phyloP scores from a whole-genome alignment of 2,888 invertebrate species.

The Tachystola acroxantha region DNA sequence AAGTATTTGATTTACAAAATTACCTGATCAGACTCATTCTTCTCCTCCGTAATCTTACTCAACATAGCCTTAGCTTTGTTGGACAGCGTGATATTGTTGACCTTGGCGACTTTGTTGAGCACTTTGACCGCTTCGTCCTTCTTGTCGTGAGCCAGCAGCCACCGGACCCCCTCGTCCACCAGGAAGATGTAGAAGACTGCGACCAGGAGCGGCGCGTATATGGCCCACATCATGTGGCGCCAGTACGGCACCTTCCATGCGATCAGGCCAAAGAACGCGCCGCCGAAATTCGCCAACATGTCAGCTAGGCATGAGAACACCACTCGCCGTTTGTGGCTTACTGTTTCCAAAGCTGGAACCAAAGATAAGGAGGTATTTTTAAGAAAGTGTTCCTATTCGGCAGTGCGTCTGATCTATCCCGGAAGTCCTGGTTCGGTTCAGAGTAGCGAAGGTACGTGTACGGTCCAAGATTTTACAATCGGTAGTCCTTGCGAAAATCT shows the following conservation, averaged over 20 bases:
- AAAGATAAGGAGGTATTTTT: too few species aligned
- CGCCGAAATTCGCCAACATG: conserved; percentile 76
- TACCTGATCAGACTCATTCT: conserved; percentile 34
- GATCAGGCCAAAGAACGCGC: conserved; percentile 81
- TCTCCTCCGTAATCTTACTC: conserved; percentile 46
- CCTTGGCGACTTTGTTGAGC: conserved; percentile 80
- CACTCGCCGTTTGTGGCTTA: conserved; percentile 61
- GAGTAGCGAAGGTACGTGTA: too few species aligned
- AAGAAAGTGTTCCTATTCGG: too few species aligned
- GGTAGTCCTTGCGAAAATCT: too few species aligned
- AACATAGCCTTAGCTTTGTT: conserved; percentile 70
- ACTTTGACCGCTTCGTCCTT: conserved; percentile 81
- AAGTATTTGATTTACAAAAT: not conserved
- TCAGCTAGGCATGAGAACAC: conserved; percentile 62
- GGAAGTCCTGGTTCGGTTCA: too few species aligned
- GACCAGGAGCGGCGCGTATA: conserved; percentile 84
- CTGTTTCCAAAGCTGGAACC: conserved; percentile 56
- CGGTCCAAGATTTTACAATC: too few species aligned
- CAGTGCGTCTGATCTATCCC: too few species aligned
- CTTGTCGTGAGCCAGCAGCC: conserved; percentile 86
- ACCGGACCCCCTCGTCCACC: conserved; percentile 87
- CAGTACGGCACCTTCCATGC: conserved; percentile 86
- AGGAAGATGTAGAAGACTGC: conserved; percentile 84
- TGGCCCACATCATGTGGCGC: conserved; percentile 81
- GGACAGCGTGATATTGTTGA: conserved; percentile 80